Evolutionary conservation across 1,140 invertebrate genomes (phyloP), one percentile per base, ranked within the genome.

Genomic region (Thalassaphorura encarpata): DNA sequence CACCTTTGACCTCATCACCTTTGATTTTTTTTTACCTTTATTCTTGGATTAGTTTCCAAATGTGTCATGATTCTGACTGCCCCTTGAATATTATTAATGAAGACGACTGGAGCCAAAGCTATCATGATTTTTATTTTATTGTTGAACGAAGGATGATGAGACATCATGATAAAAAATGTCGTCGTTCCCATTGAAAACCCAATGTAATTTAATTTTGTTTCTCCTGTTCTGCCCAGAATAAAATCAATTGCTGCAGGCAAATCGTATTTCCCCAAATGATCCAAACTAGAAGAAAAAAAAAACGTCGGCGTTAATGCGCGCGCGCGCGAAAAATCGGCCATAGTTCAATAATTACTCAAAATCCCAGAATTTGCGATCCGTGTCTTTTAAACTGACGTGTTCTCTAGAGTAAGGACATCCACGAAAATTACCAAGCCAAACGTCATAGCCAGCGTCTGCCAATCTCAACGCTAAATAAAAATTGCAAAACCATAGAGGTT

Each of bases 151-250:
- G 80, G 77, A 43, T 70, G 69, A 52, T 73, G 66, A 4, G 75
- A 73, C 56, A 78, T 70, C 77, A 82, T 78, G 2, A 78, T 76
- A 59, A 80, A 80, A 63, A 79, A 79, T 40, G 73, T 70, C 11
- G 68, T 65, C 1, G 76, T 74, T 0, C 82, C 83, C 69, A 79
- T 76, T 6, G 78, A 80, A 55, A 85, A 80, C 0, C 82, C 85
- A 1, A 85, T 67, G 67, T 85, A 88, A 56, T 71, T 48, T 16
- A 66, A 26, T 36, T 67, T 60, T 3, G 19, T 70, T 70, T 49
- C 61, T 54, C 58, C 56, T 3, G 64, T 63, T 27, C 8, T 47
- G 21, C 28, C 46, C 41, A 62, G 13, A 3, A 59, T 55, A 29
- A 56, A 27, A 42, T 64, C 62, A 3, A 62, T 61, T 36, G 54